A percentile compares a stretch with the other conserved stretches of the same genome.
phyloP scores from a whole-genome alignment of 2,797 vertebrate genomes.

The Macropus fuliginosus region DNA sequence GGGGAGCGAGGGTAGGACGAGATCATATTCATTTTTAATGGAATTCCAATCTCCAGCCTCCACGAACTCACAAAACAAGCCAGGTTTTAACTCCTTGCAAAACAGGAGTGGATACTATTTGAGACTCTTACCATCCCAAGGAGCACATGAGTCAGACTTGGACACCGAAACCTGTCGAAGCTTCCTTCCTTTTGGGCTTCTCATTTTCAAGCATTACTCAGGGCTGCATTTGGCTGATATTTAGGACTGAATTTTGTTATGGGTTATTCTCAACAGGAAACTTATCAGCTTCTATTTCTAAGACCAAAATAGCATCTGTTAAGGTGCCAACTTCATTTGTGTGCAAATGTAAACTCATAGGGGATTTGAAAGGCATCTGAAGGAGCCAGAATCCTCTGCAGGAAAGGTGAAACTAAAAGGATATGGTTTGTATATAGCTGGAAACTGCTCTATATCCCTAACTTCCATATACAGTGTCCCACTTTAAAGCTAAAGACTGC shows the following conservation, averaged over 20 bases:
- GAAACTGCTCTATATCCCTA: background rate
- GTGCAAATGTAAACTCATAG: conserved; percentile 11
- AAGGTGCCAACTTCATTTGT: conserved; percentile 20
- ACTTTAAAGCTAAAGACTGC: background rate
- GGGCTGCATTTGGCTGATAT: conserved; percentile 51
- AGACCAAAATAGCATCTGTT: conserved; percentile 29
- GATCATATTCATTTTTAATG: conserved; percentile 67
- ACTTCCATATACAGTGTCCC: background rate
- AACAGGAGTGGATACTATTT: conserved; percentile 83
- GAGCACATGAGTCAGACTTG: conserved; percentile 78
- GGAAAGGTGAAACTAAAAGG: background rate
- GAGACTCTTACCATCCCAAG: conserved; percentile 65
- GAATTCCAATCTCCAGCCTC: conserved; percentile 66
- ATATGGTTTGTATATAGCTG: background rate
- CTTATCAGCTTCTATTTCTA: conserved; percentile 39
- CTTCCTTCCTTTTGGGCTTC: conserved; percentile 58
- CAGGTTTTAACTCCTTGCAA: conserved; percentile 81
- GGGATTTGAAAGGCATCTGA: background rate
- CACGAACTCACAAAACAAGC: conserved; percentile 63
- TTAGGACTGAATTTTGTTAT: conserved; percentile 42
- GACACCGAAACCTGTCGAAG: conserved; percentile 72
- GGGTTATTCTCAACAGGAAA: conserved; percentile 38
- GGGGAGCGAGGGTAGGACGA: conserved; percentile 27
- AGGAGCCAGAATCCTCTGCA: background rate
- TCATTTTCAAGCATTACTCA: conserved; percentile 44